These are phyloP conservation scores for Ochropleura leucogaster DNA, from an alignment of 2,888 invertebrate genomes.

Conservation along the genomic window DNA sequence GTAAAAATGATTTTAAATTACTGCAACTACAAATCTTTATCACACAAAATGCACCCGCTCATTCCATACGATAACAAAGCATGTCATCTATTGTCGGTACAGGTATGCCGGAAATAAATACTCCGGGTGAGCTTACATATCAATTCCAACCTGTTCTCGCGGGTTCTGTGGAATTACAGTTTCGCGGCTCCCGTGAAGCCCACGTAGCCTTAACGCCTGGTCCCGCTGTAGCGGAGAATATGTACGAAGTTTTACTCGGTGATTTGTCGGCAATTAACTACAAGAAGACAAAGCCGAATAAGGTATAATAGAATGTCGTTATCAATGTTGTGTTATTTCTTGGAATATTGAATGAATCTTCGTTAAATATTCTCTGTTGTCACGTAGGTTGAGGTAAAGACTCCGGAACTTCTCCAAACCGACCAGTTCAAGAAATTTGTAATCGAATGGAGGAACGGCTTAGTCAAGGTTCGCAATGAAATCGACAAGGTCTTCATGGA, in stretches of 20 bases:
- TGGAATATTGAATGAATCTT: no score
- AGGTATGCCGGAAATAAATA: conserved; percentile 89
- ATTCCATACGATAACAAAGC: conserved; percentile 62
- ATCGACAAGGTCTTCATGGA: no score
- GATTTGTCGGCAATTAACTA: conserved; percentile 86
- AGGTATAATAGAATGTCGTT: background rate
- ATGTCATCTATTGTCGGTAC: conserved; percentile 69
- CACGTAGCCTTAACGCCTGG: conserved; percentile 91
- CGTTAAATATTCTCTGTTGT: no score
- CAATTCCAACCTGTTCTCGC: conserved; percentile 84
- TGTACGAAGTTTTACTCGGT: conserved; percentile 93
- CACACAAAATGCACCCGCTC: no score
- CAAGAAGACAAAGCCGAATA: conserved; percentile 60
- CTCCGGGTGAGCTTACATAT: conserved; percentile 68
- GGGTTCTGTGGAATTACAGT: conserved; percentile 90
- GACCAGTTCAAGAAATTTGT: no score
- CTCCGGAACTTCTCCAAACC: no score
- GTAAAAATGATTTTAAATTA: no score
- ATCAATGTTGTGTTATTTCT: background rate
- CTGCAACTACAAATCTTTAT: no score
- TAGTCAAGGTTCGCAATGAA: no score
- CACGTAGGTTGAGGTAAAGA: no score
- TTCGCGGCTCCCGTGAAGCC: conserved; percentile 92
- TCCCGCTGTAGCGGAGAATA: conserved; percentile 90
- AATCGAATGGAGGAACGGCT: no score